Base-by-base conservation (phyloP, 1,140 invertebrate genomes). In the Zaprionus ornatus region DNA sequence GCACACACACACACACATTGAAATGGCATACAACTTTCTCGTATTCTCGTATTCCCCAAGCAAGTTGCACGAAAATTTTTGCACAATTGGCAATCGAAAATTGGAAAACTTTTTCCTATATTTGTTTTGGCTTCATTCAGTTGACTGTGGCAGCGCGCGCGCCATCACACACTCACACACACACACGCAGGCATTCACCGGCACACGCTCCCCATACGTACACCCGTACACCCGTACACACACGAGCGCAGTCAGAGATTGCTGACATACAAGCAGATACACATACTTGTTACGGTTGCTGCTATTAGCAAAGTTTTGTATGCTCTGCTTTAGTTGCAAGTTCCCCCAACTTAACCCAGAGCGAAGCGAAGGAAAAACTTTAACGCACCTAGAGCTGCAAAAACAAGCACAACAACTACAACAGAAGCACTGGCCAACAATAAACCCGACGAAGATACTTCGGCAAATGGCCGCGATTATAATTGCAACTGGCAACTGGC, bases 51-150 rank as follows among this genome's bases (percentile, higher is more conserved):
- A 81, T 85, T 90, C 80, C 76, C 85, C 72, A 48, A 82, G 77
- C 79, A 80, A 80, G 82, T 77, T 86, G 66, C 66, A 77, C 76
- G 73, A 72, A 79, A 80, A 88, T 68, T 90, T 76, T 70, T 79
- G 81, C 86, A 90, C 85, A 90, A 90, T 90, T 90, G 85, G 82
- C 85, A 90, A 90, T 90, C 85, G 85, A 90, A 90, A 90, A 90
- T 90, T 90, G 85, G 85, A 90, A 90, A 90, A 90, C 75, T 90
- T 90, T 90, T 90, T 74, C 85, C 85, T 77, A 90, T 90, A 90
- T 90, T 90, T 90, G 85, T 90, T 90, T 88, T 85, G 85, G 81
- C 85, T 90, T 90, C 85, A 90, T 90, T 90, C 81, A 90, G 85
- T 90, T 79, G 81, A 73, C 77, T 80, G 52, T 70, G 54, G 50